Percentiles rank a stretch among this genome's conserved stretches.
These are phyloP conservation scores for Proctacanthus coquilletti DNA, from an alignment of 1,140 invertebrate species.

Conservation along the genomic window DNA sequence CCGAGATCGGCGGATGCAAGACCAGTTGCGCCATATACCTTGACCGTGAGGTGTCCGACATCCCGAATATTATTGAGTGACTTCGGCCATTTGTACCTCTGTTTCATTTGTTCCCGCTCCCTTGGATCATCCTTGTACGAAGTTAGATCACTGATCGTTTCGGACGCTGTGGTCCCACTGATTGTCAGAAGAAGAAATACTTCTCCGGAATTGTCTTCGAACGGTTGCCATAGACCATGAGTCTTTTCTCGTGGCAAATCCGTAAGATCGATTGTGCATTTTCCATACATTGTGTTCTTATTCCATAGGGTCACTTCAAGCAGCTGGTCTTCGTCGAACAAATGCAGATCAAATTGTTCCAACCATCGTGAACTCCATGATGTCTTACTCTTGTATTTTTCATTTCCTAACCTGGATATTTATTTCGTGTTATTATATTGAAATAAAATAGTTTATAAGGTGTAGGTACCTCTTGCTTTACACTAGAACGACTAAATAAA, in stretches of 20 bases:
- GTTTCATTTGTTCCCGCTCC: conserved; percentile 45
- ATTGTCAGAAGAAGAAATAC: conserved; percentile 85
- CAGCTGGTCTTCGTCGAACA: conserved; percentile 59
- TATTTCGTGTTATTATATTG: neutral
- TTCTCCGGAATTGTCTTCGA: conserved; percentile 79
- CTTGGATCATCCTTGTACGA: conserved; percentile 65
- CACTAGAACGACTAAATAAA: no score
- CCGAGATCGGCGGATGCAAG: conserved; percentile 81
- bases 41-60: conserved; percentile 77
- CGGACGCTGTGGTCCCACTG: conserved; percentile 80
- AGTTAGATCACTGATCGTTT: conserved; percentile 80
- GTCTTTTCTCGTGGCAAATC: conserved; percentile 78
- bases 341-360: conserved; percentile 94
- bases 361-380: conserved; percentile 78
- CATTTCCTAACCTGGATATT: conserved; percentile 68
- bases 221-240: conserved; percentile 69
- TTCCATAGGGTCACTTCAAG: conserved; percentile 26
- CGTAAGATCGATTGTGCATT: conserved; percentile 74
- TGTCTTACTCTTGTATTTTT: conserved; percentile 97
- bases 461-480: no score
- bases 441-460: no score
- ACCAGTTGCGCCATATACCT: conserved; percentile 78
- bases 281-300: conserved; percentile 31
- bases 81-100: conserved; percentile 61
- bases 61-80: conserved; percentile 65